Evolutionary conservation across 2,888 invertebrate species (phyloP).

Genomic region (Macrosiphum euphorbiae): DNA sequence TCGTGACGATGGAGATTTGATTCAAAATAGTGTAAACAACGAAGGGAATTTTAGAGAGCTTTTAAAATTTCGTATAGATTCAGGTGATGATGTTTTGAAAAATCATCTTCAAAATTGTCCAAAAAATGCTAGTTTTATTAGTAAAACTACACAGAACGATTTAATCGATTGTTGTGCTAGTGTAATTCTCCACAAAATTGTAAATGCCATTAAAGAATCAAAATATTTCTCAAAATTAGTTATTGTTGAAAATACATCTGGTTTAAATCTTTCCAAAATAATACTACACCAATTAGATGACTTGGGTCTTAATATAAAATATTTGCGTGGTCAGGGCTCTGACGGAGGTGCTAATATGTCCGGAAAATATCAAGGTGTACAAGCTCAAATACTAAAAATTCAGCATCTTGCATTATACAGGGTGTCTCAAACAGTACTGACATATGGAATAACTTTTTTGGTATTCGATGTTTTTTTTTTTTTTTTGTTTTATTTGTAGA

Average conservation of each 20-base stretch:
- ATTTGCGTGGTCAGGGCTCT: slow-evolving; percentile 55
- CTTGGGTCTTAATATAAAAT: slow-evolving; percentile 47
- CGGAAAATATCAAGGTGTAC: slow-evolving; percentile 52
- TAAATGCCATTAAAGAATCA: slow-evolving; percentile 52
- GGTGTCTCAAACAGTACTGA: no score
- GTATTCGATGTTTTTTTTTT: no score
- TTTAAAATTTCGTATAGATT: slow-evolving; percentile 67
- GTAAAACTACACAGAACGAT: slow-evolving; percentile 68
- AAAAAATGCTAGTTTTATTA: background rate
- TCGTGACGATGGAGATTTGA: background rate
- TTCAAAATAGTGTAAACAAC: background rate
- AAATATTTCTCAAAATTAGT: slow-evolving; percentile 30
- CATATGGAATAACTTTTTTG: no score
- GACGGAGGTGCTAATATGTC: slow-evolving; percentile 59
- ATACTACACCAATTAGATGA: slow-evolving; percentile 26
- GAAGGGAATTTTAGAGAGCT: slow-evolving; percentile 20
- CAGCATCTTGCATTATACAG: slow-evolving; percentile 55
- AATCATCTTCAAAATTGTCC: slow-evolving; percentile 66
- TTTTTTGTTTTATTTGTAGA: no score
- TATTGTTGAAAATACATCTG: slow-evolving; percentile 41
- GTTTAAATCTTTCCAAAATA: slow-evolving; percentile 33
- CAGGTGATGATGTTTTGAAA: slow-evolving; percentile 67
- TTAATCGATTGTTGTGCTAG: slow-evolving; percentile 67
- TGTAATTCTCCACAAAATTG: slow-evolving; percentile 67
- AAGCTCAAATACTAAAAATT: slow-evolving; percentile 49